These are phyloP conservation scores for Rhabdomys pumilio DNA, from an alignment of 2,797 vertebrate genomes.

Conservation along the genomic window DNA sequence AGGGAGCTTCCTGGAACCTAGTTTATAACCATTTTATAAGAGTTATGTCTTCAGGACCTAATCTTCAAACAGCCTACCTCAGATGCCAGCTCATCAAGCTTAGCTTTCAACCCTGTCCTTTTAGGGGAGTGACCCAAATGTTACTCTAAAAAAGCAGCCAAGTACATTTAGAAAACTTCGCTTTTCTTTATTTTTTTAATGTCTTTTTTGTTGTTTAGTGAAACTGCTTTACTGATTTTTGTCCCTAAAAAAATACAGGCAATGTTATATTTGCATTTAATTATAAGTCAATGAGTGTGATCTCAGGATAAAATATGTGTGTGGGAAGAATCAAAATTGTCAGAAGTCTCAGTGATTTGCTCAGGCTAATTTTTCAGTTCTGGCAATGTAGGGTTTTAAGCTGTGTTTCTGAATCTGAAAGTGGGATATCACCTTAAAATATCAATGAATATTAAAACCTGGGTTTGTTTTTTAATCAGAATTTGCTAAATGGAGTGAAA, in stretches of 20 bases:
- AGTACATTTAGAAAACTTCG: conserved; percentile 57
- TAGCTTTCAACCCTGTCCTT: neutral
- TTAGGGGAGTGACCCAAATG: neutral
- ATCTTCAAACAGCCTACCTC: neutral
- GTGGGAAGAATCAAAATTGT: conserved; percentile 4
- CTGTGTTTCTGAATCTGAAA: conserved; percentile 56
- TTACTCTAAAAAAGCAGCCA: conserved; percentile 57
- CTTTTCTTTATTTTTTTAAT: neutral
- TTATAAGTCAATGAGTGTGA: neutral
- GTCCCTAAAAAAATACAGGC: conserved; percentile 41
- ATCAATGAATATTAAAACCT: conserved; percentile 3
- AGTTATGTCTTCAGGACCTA: neutral
- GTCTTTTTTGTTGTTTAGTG: neutral
- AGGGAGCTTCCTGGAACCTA: neutral
- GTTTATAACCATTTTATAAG: neutral
- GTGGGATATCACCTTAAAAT: neutral
- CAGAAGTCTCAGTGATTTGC: conserved; percentile 23
- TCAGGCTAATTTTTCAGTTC: neutral
- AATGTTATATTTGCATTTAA: conserved; percentile 51
- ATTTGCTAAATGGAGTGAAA: conserved; percentile 10
- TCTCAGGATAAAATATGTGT: neutral
- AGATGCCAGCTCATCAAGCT: neutral
- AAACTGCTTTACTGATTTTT: conserved; percentile 60
- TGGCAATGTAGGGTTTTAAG: neutral
- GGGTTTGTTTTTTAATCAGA: neutral